Percentiles rank a stretch among this genome's conserved stretches.
These are phyloP conservation scores for Gambusia yucatana DNA, from an alignment of 2,797 vertebrate species.

Conservation along the genomic window DNA sequence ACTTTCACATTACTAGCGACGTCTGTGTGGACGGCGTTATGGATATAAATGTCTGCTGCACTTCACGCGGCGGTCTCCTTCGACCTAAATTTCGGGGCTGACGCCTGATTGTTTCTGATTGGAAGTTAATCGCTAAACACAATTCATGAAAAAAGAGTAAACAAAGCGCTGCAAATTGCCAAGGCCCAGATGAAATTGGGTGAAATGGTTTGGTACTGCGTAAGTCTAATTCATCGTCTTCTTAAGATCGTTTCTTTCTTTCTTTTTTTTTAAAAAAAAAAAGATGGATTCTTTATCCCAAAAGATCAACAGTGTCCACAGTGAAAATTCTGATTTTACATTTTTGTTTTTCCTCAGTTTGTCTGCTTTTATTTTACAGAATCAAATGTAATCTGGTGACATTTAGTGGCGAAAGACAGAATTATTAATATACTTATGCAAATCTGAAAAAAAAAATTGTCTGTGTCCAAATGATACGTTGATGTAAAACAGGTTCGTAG, in stretches of 20 bases:
- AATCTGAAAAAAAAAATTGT: not conserved
- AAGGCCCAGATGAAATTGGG: conserved; percentile 31
- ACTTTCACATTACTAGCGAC: not conserved
- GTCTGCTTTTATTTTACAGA: not conserved
- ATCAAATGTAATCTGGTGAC: conserved; percentile 1
- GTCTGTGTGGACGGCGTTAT: conserved; percentile 5
- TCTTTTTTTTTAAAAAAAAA: too few species aligned
- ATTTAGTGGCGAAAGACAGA: not conserved
- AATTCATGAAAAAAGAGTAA: conserved; percentile 32
- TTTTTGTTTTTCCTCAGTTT: too few species aligned
- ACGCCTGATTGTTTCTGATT: conserved; percentile 37
- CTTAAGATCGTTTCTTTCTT: not conserved
- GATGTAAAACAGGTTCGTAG: not conserved
- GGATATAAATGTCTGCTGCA: not conserved
- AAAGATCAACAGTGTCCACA: not conserved
- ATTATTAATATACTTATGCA: too few species aligned
- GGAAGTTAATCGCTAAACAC: conserved; percentile 43
- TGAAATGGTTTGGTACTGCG: conserved; percentile 31
- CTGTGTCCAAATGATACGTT: not conserved
- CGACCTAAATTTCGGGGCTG: conserved; percentile 38
- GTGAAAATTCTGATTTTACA: too few species aligned
- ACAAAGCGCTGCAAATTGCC: conserved; percentile 29
- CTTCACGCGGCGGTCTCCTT: conserved; percentile 9
- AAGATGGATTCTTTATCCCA: conserved; percentile 23
- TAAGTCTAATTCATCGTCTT: conserved; percentile 31